Evolutionary conservation across 2,797 vertebrate genomes (phyloP), one percentile per base, ranked within the genome.

Genomic region (Enteromius mattozi): DNA sequence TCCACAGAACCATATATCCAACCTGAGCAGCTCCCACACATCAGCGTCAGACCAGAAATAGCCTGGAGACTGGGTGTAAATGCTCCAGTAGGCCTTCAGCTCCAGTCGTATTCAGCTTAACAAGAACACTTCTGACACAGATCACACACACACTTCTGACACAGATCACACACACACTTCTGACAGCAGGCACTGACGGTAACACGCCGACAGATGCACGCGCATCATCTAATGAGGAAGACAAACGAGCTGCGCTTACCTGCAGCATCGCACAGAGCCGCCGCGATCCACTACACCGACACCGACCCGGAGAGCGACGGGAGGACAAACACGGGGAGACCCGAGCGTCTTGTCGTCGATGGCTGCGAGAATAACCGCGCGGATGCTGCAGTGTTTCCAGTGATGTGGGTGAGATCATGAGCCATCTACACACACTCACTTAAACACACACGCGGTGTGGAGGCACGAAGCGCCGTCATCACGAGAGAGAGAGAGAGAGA

Each of bases 361-460:
- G 16, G 19, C 17, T 6, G 27, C 35, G 27, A 54, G 19, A 13
- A 75, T 0, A 54, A 75, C 3, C 75, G 54, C 75, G 27, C n/a
- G n/a, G 54, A 77, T 77, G 75, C 54, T 40, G 75, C n/a, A 27
- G 37, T 19, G 54, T 54, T 19, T 54, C 49, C n/a, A 54, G 33
- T 12, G 51, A 24, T 40, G 51, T 59, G 54, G 13, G 21, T 19
- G 27, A 33, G 17, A 27, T 27, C 27, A n/a, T 33, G 13, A 51
- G 33, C 65, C 65, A 69, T 54, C 19, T 27, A 54, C 63, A 80
- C 47, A 51, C 45, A 7, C 66, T 51, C 78, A 54, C 65, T 54
- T 65, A 80, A 2, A 10, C 40, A 42, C 40, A 69, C 78, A 80
- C 70, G 66, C 79, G 49, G 33, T 37, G 65, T 70, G 65, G 65